A percentile compares a stretch with the other conserved stretches of the same genome.
Conservation (phyloP, 2,113 vertebrate genomes). For the Thalassarche chlororhynchos region DNA sequence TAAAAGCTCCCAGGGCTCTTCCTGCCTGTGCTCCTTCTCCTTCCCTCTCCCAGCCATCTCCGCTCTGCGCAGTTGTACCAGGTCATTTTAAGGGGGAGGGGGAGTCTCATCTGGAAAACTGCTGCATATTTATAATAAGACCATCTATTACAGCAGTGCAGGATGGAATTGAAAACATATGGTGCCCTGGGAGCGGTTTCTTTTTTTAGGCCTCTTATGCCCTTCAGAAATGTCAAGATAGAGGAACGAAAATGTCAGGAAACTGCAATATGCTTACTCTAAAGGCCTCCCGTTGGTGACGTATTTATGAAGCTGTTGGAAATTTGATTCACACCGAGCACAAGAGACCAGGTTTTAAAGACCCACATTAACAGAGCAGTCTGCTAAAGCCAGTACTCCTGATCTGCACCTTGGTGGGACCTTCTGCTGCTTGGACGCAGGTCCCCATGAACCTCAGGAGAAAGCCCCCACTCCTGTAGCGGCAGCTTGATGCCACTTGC, state of each 20-base stretch:
- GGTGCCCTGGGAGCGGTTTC: constrained; percentile 60
- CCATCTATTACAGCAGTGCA: constrained; percentile 34
- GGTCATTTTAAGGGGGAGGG: not conserved
- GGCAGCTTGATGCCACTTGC: not conserved
- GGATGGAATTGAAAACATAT: constrained; percentile 72
- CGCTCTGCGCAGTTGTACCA: not conserved
- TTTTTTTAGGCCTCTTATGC: constrained; percentile 69
- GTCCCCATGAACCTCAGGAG: not conserved
- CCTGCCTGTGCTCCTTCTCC: not conserved
- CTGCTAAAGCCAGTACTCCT: not conserved
- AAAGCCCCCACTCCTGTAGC: not conserved
- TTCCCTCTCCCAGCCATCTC: not conserved
- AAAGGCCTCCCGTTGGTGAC: constrained; percentile 17
- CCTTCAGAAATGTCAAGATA: constrained; percentile 75
- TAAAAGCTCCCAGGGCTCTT: not conserved
- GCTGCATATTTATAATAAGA: constrained; percentile 49
- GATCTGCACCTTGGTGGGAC: not conserved
- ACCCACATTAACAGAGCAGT: not conserved
- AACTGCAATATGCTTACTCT: constrained; percentile 61
- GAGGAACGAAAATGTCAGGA: constrained; percentile 77
- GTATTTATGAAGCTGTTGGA: constrained; percentile 62
- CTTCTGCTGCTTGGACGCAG: not conserved
- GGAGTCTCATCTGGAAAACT: constrained; percentile 24
- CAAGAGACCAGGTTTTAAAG: not conserved
- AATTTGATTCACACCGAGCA: not conserved